phyloP scores from a whole-genome alignment of 2,113 vertebrate genomes.

The Thamnophis sirtalis region DNA sequence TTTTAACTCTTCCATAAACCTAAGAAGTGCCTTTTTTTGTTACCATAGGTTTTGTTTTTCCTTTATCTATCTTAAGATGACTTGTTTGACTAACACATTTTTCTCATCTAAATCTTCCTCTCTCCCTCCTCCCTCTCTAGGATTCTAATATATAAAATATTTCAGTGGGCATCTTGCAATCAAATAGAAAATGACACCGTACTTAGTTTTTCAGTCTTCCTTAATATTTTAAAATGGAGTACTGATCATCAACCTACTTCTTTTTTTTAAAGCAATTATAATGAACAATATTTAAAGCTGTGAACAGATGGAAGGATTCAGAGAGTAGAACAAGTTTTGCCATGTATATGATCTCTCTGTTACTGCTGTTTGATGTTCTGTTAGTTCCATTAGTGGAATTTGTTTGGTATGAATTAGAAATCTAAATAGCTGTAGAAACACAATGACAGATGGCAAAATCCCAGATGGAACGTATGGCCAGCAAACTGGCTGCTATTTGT shows the following conservation, averaged over 20 bases:
- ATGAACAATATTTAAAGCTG: conserved; percentile 48
- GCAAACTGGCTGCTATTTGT: conserved; percentile 66
- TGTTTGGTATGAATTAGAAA: conserved; percentile 69
- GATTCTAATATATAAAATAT: not conserved
- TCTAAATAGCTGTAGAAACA: conserved; percentile 68
- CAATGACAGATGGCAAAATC: conserved; percentile 74
- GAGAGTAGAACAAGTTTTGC: conserved; percentile 41
- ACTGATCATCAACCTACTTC: not conserved
- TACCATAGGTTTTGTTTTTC: not conserved
- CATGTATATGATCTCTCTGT: conserved; percentile 56
- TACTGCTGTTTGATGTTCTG: conserved; percentile 64
- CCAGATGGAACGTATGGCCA: conserved; percentile 71
- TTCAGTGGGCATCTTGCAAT: accelerated
- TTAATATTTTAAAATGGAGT: not conserved
- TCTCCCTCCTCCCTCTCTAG: not conserved
- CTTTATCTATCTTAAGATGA: not conserved
- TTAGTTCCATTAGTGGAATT: conserved; percentile 64
- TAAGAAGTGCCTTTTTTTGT: not conserved
- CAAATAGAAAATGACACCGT: accelerated
- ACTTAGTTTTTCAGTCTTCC: not conserved
- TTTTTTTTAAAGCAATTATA: conserved; percentile 3
- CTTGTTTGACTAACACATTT: not conserved
- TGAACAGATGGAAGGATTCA: conserved; percentile 54
- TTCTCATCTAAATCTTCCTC: not conserved
- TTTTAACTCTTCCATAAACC: not conserved